Evolutionary conservation across 2,113 vertebrate species (phyloP), one percentile per base, ranked within the genome.

Genomic region (Chaetorhynchus papuensis): DNA sequence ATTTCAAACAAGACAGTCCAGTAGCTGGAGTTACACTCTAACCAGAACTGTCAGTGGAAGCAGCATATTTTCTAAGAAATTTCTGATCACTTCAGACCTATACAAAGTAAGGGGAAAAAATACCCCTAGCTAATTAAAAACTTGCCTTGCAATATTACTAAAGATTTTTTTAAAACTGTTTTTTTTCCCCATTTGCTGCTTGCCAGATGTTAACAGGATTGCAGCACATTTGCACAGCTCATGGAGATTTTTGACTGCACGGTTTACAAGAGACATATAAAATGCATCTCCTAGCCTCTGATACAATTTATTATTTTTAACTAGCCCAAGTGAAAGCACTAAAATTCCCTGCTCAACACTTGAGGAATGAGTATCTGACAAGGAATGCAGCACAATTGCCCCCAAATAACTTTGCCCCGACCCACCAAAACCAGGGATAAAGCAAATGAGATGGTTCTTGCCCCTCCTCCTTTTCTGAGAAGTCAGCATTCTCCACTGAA

Each of bases 401-500:
- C 91, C 91, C 75, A 86, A 31, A 91, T 85, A 97, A 85, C 79
- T 96, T 85, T 77, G 74, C 26, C 42, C 64, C 96, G 92, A 96
- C 87, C 83, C 83, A 81, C 66, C 59, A 89, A 93, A 92, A 60
- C 80, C 50, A 95, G 80, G 54, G 83, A 31, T 83, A 90, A 96
- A 96, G 83, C 74, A 95, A 95, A 94, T 15, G 63, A 95, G 76
- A 90, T n/a, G n/a, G 52, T 57, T 89, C 88, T 92, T 89, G 71
- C 65, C 69, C 47, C 74, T 69, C 81, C 45, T 45, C 80, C 88
- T 93, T 89, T 86, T 77, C 79, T 96, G 94, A 96, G 90, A 97
- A 96, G 94, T 92, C 90, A 96, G 95, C 90, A 91, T 95, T 97
- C 93, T 91, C 92, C 95, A 83, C 93, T 92, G 91, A 94, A 97